phyloP scores from a whole-genome alignment of 1,140 invertebrate genomes.

The Vollenhovia emeryi region DNA sequence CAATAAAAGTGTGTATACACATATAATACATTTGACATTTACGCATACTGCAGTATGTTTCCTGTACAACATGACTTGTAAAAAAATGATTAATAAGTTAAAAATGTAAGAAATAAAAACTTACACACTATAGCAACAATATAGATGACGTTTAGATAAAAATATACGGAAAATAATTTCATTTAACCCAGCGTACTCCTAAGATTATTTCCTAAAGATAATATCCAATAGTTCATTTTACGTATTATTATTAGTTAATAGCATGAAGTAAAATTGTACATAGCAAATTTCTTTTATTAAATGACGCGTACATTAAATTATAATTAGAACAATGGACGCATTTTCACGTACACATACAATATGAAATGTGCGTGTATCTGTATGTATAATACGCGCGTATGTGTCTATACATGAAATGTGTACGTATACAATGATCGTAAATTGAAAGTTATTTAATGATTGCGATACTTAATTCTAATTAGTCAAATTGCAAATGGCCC shows the following conservation, averaged over 20 bases:
- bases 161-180: background rate
- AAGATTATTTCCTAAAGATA: background rate
- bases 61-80: background rate
- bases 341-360: constrained; percentile 37
- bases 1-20: background rate
- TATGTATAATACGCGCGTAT: background rate
- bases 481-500: constrained; percentile 63
- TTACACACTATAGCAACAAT: background rate
- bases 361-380: background rate
- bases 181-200: background rate
- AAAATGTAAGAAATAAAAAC: background rate
- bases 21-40: no score
- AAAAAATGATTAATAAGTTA: background rate
- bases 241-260: background rate
- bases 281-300: constrained; percentile 74
- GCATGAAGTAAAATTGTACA: background rate
- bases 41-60: background rate
- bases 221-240: background rate
- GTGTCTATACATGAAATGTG: constrained; percentile 38
- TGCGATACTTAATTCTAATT: constrained; percentile 62
- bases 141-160: background rate
- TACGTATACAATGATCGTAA: constrained; percentile 55
- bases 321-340: constrained; percentile 57
- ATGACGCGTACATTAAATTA: constrained; percentile 74
- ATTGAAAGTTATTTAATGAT: constrained; percentile 53